Percentiles rank a stretch among this genome's conserved stretches.
phyloP scores from a whole-genome alignment of 2,113 vertebrate genomes.

The Tretioscincus oriximinensis region DNA sequence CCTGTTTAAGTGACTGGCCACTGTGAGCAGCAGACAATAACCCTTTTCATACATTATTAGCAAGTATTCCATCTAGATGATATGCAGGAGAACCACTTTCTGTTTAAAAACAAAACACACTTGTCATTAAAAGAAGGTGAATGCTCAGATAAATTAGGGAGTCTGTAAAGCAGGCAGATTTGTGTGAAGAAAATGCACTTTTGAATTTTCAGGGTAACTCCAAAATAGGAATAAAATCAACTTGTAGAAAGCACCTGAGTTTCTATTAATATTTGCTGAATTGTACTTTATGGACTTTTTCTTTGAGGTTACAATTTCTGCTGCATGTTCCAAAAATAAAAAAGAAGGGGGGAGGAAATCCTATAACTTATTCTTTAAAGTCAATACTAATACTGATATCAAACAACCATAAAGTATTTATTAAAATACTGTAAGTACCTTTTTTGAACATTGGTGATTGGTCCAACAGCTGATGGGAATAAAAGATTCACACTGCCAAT shows the following conservation, averaged over 20 bases:
- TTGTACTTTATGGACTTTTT: background rate
- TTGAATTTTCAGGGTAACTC: background rate
- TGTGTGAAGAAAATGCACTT: background rate
- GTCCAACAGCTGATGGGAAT: no score
- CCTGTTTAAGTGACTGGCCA: slow-evolving; percentile 44
- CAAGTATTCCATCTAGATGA: slow-evolving; percentile 31
- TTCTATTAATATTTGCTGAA: background rate
- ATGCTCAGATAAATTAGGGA: no score
- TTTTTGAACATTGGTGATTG: no score
- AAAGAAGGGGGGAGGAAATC: no score
- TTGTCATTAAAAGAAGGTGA: no score
- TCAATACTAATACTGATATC: no score
- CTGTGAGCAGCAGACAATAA: slow-evolving; percentile 3
- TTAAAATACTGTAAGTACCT: no score
- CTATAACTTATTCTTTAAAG: no score
- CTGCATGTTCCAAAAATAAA: no score
- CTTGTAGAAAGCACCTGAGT: background rate
- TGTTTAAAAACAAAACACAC: no score
- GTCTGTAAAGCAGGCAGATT: background rate
- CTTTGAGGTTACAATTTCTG: background rate
- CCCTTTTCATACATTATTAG: slow-evolving; percentile 27
- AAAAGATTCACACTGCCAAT: no score
- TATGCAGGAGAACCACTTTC: background rate
- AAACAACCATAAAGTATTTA: no score
- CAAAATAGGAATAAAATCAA: background rate